These are phyloP conservation scores for Limnephilus marmoratus DNA, from an alignment of 2,888 invertebrate genomes.

Conservation along the genomic window DNA sequence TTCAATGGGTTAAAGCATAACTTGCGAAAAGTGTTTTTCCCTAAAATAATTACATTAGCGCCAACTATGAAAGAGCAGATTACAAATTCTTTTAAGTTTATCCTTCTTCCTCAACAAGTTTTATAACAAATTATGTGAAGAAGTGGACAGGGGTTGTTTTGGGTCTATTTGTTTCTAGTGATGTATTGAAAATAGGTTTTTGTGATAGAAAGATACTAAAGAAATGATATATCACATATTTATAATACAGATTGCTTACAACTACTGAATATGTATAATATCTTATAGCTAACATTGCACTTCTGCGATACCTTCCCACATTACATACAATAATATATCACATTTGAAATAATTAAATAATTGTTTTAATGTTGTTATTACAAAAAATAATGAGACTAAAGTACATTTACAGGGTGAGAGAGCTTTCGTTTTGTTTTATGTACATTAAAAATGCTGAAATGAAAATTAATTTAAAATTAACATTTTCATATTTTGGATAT, in stretches of 20 bases:
- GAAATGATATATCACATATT: background rate
- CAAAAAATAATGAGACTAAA: background rate
- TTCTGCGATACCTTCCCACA: background rate
- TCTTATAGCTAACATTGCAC: background rate
- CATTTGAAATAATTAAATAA: background rate
- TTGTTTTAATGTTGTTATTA: background rate
- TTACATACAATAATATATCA: background rate
- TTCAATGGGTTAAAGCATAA: too few species aligned
- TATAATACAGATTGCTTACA: background rate
- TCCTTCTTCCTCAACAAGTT: background rate
- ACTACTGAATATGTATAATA: background rate
- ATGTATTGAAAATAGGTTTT: background rate
- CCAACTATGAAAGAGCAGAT: too few species aligned
- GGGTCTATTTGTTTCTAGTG: background rate
- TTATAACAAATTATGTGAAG: background rate
- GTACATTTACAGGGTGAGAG: background rate
- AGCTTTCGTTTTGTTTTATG: background rate
- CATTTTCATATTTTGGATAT: background rate
- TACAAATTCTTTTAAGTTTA: too few species aligned
- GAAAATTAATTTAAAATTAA: background rate
- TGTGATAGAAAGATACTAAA: background rate
- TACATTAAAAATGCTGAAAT: background rate
- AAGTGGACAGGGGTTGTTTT: background rate
- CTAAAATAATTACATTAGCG: too few species aligned
- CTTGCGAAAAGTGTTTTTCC: too few species aligned